Evolutionary conservation across 2,888 invertebrate species (phyloP).

Genomic region (Patella depressa): DNA sequence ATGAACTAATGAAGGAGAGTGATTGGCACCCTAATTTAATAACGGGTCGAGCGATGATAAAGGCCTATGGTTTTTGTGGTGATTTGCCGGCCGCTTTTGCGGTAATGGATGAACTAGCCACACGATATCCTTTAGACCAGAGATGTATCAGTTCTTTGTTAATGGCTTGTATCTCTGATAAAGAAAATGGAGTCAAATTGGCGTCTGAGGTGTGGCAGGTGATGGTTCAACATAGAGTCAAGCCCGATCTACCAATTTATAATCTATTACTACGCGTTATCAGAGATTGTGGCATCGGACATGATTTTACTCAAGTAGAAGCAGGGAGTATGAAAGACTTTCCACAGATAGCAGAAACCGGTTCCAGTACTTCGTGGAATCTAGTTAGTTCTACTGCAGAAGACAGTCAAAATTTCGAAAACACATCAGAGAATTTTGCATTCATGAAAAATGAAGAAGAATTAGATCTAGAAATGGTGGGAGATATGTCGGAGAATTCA

Average conservation of each 20-base stretch:
- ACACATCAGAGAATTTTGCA: too few species aligned
- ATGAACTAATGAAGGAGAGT: conserved; percentile 80
- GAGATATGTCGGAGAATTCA: not conserved
- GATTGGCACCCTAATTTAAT: conserved; percentile 79
- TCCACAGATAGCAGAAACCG: not conserved
- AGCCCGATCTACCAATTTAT: conserved; percentile 82
- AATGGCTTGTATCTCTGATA: conserved; percentile 87
- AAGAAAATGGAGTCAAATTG: conserved; percentile 84
- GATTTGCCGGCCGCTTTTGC: conserved; percentile 84
- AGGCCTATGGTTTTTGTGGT: conserved; percentile 87
- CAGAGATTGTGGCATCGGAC: conserved; percentile 82
- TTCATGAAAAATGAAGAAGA: too few species aligned
- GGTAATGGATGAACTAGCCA: conserved; percentile 87
- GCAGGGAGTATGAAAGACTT: conserved; percentile 16
- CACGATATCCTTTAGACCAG: conserved; percentile 73
- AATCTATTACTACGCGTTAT: conserved; percentile 86
- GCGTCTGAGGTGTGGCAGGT: conserved; percentile 86
- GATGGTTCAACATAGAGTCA: conserved; percentile 79
- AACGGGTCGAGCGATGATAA: conserved; percentile 91
- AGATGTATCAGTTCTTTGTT: conserved; percentile 85
- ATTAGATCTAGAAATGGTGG: too few species aligned
- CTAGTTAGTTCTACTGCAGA: too few species aligned
- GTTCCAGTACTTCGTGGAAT: not conserved
- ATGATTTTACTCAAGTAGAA: conserved; percentile 49
- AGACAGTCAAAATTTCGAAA: too few species aligned